Evolutionary conservation across 2,888 invertebrate species (phyloP), one percentile per base, ranked within the genome.

Genomic region (Phengaris alcon): DNA sequence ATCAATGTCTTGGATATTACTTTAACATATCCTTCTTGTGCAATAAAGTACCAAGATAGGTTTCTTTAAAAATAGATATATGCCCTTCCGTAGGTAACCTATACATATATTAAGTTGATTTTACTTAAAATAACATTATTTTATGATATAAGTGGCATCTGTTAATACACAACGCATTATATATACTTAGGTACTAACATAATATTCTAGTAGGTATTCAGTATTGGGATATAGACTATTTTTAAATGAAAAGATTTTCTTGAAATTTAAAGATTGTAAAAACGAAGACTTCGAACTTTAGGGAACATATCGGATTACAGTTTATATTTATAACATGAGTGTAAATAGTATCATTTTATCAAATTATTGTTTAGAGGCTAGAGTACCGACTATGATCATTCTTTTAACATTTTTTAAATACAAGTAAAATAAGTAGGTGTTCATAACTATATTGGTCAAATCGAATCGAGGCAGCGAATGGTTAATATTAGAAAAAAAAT

Each of bases 361-460:
- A 64, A 44, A 6, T 35, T 64, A 22, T 22, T 22, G 22, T 22
- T 64, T 13, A 64, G 35, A 35, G 0, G 35, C 4, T 35, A 35
- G 6, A 44, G 64, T 35, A 64, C 64, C 64, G 64, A 35, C 35
- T 48, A 6, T 64, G 35, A 44, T 35, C 35, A 64, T 64, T 64
- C 7, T 64, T 35, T 64, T 35, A 64, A 35, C 12, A 35, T 64
- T 7, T 64, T 35, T 9, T 35, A 64, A 44, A 22, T 64, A 35
- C 35, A 64, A 64, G 9, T 52, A 10, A 52, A 52, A 46, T 46
- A 46, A 46, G 46, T 46, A 46, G 46, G 6, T 46, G 1, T 44
- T 35, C 7, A 72, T 72, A 52, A 13, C 22, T 54, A 72, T 13
- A 72, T 72, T 72, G 72, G 72, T 72, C 72, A 35, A 35, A 35